These are phyloP conservation scores for Ceyx margarethae DNA, from an alignment of 2,113 vertebrate genomes.

Conservation along the genomic window DNA sequence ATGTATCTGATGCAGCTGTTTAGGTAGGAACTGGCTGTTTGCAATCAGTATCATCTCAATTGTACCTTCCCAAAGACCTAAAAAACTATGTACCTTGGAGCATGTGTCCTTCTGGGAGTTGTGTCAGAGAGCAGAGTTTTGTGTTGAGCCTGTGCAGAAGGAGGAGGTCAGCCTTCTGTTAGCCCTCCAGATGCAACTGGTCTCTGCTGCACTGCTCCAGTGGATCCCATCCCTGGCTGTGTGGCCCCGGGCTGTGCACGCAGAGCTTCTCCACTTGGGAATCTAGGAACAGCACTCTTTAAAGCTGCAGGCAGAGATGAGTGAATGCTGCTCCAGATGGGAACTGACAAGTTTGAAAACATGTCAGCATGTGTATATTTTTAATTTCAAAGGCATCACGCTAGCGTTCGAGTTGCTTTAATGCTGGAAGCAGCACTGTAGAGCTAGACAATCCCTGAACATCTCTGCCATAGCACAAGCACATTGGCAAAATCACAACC, in stretches of 20 bases:
- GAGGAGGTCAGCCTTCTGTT: not conserved
- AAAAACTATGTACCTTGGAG: not conserved
- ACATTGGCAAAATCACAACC: not conserved
- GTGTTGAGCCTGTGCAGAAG: not conserved
- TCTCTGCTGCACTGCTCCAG: not conserved
- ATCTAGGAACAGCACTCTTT: not conserved
- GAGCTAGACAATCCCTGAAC: not conserved
- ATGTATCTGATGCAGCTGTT: not conserved
- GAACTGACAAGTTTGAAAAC: conserved; percentile 64
- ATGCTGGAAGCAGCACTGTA: conserved; percentile 10
- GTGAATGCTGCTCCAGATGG: conserved; percentile 48
- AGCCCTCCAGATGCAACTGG: not conserved
- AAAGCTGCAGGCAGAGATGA: conserved; percentile 28
- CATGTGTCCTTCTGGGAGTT: not conserved
- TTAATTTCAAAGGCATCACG: conserved; percentile 49
- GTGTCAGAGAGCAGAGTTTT: not conserved
- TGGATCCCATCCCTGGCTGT: not conserved
- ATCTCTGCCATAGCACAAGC: not conserved
- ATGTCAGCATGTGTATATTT: conserved; percentile 65
- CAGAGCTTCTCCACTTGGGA: not conserved
- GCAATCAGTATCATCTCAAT: not conserved
- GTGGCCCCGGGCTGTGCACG: not conserved
- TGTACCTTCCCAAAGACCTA: not conserved
- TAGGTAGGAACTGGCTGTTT: not conserved
- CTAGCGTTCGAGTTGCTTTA: not conserved